These are phyloP conservation scores for Planiliza haematocheilus DNA, from an alignment of 2,113 vertebrate genomes.

Conservation along the genomic window DNA sequence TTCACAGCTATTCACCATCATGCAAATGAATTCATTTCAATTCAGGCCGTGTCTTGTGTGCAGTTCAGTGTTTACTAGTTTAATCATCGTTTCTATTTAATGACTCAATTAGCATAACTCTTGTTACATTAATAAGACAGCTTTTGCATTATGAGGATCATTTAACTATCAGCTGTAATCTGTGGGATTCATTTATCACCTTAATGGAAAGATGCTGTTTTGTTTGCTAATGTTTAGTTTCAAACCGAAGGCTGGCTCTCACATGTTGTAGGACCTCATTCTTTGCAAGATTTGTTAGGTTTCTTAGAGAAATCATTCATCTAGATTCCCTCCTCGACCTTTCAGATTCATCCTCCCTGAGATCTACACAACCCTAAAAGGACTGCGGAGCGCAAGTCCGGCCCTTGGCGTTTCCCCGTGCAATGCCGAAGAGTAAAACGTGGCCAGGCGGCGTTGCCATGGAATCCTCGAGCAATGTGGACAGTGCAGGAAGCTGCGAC, in stretches of 20 bases:
- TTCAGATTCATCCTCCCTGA: slow-evolving; percentile 43
- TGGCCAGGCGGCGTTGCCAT: slow-evolving; percentile 83
- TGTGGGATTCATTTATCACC: slow-evolving; percentile 26
- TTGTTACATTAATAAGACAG: slow-evolving; percentile 19
- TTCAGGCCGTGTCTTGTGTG: background rate
- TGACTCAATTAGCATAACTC: slow-evolving; percentile 28
- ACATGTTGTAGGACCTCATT: background rate
- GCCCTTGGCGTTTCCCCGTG: slow-evolving; percentile 49
- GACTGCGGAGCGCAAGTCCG: slow-evolving; percentile 23
- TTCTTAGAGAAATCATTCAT: no score
- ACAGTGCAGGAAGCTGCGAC: slow-evolving; percentile 88
- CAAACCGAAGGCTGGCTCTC: background rate
- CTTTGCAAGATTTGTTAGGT: background rate
- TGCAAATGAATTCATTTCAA: background rate
- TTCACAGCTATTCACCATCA: background rate
- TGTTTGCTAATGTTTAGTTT: slow-evolving; percentile 18
- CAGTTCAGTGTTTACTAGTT: slow-evolving; percentile 6
- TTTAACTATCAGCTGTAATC: slow-evolving; percentile 35
- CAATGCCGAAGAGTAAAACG: slow-evolving; percentile 88
- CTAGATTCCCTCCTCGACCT: slow-evolving; percentile 19
- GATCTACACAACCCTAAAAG: slow-evolving; percentile 20
- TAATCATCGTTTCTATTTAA: slow-evolving; percentile 26
- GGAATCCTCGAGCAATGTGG: slow-evolving; percentile 76
- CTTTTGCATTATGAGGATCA: slow-evolving; percentile 36
- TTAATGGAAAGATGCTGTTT: slow-evolving; percentile 29